Evolutionary conservation across 2,113 vertebrate genomes (phyloP).

Genomic region (Hydrolagus affinis): DNA sequence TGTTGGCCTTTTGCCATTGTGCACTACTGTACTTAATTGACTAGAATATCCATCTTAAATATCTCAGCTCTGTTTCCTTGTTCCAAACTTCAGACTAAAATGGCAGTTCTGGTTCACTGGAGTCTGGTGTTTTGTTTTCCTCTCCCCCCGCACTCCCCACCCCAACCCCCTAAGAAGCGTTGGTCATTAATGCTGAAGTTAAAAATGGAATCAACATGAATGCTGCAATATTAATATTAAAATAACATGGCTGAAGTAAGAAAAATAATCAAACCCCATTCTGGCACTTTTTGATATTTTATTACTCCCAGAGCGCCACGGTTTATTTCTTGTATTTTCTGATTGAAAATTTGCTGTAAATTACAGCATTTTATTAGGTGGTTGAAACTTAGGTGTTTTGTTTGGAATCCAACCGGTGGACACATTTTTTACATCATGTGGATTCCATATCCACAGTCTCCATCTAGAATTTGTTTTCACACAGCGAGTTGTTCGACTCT

Average conservation of each 20-base stretch:
- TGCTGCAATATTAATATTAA: not conserved
- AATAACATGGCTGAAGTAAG: not conserved
- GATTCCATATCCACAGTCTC: not conserved
- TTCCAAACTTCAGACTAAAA: not conserved
- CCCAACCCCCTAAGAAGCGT: not conserved
- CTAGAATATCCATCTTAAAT: not conserved
- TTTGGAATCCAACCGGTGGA: not conserved
- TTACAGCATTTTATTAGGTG: not conserved
- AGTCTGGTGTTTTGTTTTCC: not conserved
- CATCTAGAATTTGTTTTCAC: no score
- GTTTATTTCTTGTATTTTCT: slow-evolving; percentile 2
- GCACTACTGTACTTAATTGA: not conserved
- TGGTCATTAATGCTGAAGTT: not conserved
- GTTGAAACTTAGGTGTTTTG: not conserved
- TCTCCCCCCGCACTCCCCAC: no score
- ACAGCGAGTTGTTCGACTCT: no score
- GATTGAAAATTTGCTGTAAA: not conserved
- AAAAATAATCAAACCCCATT: not conserved
- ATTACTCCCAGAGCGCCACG: not conserved
- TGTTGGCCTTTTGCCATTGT: slow-evolving; percentile 19
- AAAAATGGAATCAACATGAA: not conserved
- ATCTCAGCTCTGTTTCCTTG: not conserved
- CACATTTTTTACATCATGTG: not conserved
- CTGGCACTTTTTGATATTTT: not conserved
- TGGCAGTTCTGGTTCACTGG: not conserved